Evolutionary conservation across 2,888 invertebrate genomes (phyloP).

Genomic region (Cryptophagus acutangulus): DNA sequence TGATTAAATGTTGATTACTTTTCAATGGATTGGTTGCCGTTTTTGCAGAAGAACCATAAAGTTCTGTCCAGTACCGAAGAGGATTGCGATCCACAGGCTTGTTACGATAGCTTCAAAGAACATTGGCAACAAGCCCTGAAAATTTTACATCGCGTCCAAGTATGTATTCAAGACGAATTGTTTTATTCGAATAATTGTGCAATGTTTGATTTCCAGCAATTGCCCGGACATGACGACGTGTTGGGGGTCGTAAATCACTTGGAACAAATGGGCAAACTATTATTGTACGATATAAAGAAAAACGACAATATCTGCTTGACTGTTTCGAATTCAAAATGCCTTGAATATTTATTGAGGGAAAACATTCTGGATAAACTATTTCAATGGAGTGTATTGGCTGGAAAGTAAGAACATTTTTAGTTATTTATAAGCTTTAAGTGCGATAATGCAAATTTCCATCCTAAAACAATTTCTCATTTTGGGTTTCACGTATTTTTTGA

Average conservation of each 20-base stretch:
- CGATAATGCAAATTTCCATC: constrained; percentile 4
- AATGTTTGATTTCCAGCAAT: constrained; percentile 44
- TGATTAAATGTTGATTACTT: not conserved
- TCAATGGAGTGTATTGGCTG: constrained; percentile 79
- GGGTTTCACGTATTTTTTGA: too few relatives aligned
- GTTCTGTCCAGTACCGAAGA: constrained; percentile 33
- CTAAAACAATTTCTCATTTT: constrained; percentile 6
- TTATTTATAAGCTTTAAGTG: constrained; percentile 3
- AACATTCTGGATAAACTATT: constrained; percentile 81
- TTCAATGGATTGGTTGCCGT: constrained; percentile 46
- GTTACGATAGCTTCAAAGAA: constrained; percentile 87
- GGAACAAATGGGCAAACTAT: constrained; percentile 82
- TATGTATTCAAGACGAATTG: constrained; percentile 36
- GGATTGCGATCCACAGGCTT: constrained; percentile 73
- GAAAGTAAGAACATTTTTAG: constrained; percentile 63
- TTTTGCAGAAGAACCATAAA: constrained; percentile 35
- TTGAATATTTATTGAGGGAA: constrained; percentile 79
- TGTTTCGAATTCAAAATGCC: constrained; percentile 54
- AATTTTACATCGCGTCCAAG: constrained; percentile 72
- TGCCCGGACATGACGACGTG: constrained; percentile 77
- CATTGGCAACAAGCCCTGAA: constrained; percentile 91
- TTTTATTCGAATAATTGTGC: constrained; percentile 4
- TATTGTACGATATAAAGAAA: constrained; percentile 69
- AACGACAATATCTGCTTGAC: constrained; percentile 52
- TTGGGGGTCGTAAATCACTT: constrained; percentile 86